Base-by-base conservation (phyloP, 2,888 invertebrate species). In the Ariolimax columbianus region DNA sequence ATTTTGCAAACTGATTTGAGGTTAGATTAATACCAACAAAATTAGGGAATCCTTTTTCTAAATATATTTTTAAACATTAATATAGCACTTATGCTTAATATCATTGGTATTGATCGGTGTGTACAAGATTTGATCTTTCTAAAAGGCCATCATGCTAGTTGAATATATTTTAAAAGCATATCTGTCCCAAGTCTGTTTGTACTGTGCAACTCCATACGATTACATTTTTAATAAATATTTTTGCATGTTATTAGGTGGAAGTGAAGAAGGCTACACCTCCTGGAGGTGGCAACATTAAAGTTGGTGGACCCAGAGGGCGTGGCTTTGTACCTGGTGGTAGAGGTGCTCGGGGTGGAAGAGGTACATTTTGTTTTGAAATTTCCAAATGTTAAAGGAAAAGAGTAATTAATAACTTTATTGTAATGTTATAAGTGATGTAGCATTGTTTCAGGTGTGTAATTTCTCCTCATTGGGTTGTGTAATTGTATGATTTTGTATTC, bases 251-350 rank as follows among this genome's bases (percentile, higher is more conserved):
- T 47, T 33, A 93, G 93, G 91, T 93, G 85, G 98, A 98, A 94
- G 98, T 98, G 66, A 98, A 98, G 95, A 97, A 97, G 93, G 98
- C 98, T 77, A 98, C 98, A 82, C 98, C 98, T 11, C 73, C 66
- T 30, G 51, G 82, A 79, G 85, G 78, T 59, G 80, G 40, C 47
- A 75, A n/a, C 19, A 7, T 40, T 19, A 82, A 83, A 77, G 89
- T 91, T 59, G 90, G 90, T 66, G 90, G 90, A 38, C 89, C 88
- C 19, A 89, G 92, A 66, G 89, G 90, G 36, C 89, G 89, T 63
- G 91, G 91, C 66, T 90, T 88, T 86, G 86, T 89, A 55, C 85
- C 85, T 90, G 91, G 92, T 77, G 90, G 91, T 73, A 86, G 91
- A 82, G 90, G 91, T 55, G 90, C 90, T 78, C 83, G 91, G 55